phyloP scores from a whole-genome alignment of 1,140 invertebrate species.

The Nylanderia fulva region DNA sequence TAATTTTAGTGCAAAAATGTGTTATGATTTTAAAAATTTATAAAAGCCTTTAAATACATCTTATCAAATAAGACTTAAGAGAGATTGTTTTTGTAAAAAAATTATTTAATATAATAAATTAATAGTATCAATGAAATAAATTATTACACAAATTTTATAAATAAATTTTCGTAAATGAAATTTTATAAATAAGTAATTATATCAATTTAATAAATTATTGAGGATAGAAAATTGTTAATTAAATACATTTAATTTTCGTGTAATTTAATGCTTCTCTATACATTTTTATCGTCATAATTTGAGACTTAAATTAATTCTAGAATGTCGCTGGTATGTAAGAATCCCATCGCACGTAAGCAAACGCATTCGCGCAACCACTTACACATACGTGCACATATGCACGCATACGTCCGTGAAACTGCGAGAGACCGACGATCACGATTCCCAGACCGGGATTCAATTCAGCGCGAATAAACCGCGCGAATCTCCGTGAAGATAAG shows the following conservation, averaged over 20 bases:
- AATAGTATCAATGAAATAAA: too few species aligned
- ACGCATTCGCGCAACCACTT: conserved; percentile 27
- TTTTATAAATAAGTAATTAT: too few species aligned
- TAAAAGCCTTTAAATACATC: neutral
- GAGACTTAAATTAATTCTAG: neutral
- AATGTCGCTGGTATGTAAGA: neutral
- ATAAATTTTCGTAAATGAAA: too few species aligned
- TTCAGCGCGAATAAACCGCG: conserved; percentile 70
- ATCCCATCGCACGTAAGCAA: neutral
- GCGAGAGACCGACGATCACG: conserved; percentile 63
- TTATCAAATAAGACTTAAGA: neutral
- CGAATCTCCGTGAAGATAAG: conserved; percentile 82
- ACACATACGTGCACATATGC: neutral
- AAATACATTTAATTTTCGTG: neutral
- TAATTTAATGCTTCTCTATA: too few species aligned
- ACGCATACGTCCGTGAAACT: conserved; percentile 37
- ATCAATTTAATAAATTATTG: too few species aligned
- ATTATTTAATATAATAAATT: too few species aligned
- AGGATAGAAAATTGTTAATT: neutral
- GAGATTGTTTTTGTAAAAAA: neutral
- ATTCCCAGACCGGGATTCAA: conserved; percentile 73
- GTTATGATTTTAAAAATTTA: neutral
- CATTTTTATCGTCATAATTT: too few species aligned
- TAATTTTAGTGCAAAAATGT: too few species aligned
- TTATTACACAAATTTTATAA: too few species aligned